Evolutionary conservation across 2,888 invertebrate genomes (phyloP).

Genomic region (Liopterus haemorrhoidalis): DNA sequence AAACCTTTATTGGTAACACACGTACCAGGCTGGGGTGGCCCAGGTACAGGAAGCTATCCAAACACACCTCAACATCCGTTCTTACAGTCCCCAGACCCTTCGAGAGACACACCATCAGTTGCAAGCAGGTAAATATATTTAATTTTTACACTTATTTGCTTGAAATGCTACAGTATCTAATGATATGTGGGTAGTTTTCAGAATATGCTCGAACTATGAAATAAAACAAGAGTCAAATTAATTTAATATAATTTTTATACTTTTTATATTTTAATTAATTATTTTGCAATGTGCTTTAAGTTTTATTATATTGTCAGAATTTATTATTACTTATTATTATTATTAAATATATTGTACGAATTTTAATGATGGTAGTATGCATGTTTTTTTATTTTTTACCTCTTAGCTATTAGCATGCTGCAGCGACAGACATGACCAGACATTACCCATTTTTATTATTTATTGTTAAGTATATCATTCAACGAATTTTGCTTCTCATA

Average conservation of each 20-base stretch:
- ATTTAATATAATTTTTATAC: conserved; percentile 22
- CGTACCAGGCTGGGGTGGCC: conserved; percentile 62
- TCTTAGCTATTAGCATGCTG: conserved; percentile 42
- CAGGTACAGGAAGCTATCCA: conserved; percentile 50
- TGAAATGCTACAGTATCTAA: conserved; percentile 7
- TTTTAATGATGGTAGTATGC: conserved; percentile 15
- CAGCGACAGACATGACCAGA: conserved; percentile 48
- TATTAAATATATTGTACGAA: conserved; percentile 21
- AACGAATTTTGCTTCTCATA: too few relatives aligned
- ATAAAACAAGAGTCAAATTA: conserved; percentile 19
- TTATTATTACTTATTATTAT: conserved; percentile 21
- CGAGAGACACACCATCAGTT: conserved; percentile 68
- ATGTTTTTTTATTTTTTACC: conserved; percentile 11
- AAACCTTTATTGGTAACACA: conserved; percentile 78
- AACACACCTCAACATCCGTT: conserved; percentile 64
- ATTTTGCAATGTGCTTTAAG: conserved; percentile 20
- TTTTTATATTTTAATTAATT: conserved; percentile 20
- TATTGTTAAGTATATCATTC: too few relatives aligned
- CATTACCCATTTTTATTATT: conserved; percentile 46
- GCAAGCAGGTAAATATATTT: conserved; percentile 62
- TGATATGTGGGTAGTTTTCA: conserved; percentile 39
- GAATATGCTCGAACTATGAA: conserved; percentile 43
- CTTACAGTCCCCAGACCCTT: conserved; percentile 66
- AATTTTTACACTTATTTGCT: too few relatives aligned
- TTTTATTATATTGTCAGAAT: conserved; percentile 22